Evolutionary conservation across 30 jellyfish, hydroid and myxozoan species (phyloP), one percentile per base, ranked within the genome.

Genomic region (Mastigias papua): DNA sequence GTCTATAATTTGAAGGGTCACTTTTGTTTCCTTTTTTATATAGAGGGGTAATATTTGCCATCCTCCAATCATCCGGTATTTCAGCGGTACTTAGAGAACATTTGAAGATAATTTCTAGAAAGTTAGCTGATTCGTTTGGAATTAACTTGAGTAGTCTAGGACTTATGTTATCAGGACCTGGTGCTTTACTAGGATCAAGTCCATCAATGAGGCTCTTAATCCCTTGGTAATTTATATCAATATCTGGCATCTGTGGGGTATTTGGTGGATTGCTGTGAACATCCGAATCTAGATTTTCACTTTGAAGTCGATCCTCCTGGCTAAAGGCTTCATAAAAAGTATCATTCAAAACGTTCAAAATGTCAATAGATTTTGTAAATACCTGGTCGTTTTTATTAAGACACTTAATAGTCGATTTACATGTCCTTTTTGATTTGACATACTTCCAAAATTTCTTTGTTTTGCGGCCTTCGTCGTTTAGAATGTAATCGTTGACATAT

Each of bases 101-200:
- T 37, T 29, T 80, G 25, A 61, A 64, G 6, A 3, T 80, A 22
- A 62, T 7, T 21, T 19, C 30, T 13, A 80, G 20, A 32, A 17
- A 46, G 16, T 37, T 23, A 2, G 50, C 64, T 28, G 46, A 31
- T 49, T 76, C 90, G 17, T 62, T 28, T 19, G 70, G 31, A 35
- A 42, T 19, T 31, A 31, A 29, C 26, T 65, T 80, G 48, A 80
- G 61, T 31, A 80, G 3, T 71, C 61, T 30, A 26, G 83, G 82
- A 42, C 72, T 23, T 35, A 80, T 60, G 70, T 65, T 46, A 64
- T 80, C 90, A 29, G 90, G 83, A 2, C 82, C 82, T 54, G 81
- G 80, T 37, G 86, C 33, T 42, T 74, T 74, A 1, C 23, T 42
- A 8, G 33, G 34, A 74, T 74, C 86, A 23, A 37, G 48, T 29